These are phyloP conservation scores for Batillaria attramentaria DNA, from an alignment of 1,140 invertebrate species.

Conservation along the genomic window DNA sequence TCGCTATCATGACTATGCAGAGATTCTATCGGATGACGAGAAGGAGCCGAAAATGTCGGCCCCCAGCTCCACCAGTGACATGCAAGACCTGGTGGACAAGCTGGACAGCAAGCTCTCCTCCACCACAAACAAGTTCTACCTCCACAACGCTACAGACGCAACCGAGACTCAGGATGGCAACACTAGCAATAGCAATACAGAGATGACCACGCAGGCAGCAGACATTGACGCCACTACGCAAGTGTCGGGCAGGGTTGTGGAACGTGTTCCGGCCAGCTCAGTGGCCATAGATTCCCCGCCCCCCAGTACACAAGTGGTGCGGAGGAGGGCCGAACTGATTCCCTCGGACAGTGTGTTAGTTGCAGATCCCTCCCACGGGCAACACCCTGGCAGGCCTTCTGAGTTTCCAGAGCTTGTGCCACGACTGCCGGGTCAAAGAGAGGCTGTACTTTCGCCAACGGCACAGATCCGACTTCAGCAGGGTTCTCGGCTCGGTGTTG, in stretches of 20 bases:
- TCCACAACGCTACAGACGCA: not conserved
- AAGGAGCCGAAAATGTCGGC: conserved; percentile 28
- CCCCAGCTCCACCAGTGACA: conserved; percentile 40
- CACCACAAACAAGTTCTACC: not conserved
- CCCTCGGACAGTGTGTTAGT: conserved; percentile 8
- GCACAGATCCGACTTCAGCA: not conserved
- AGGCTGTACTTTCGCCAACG: not conserved
- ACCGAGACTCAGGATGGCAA: not conserved
- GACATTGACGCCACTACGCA: not conserved
- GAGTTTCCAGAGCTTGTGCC: conserved; percentile 14
- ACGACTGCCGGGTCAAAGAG: not conserved
- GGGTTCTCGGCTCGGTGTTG: no score
- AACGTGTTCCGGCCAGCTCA: not conserved
- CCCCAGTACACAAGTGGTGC: conserved; percentile 27
- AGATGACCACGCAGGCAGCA: not conserved
- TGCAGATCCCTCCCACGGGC: not conserved
- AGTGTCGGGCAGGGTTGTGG: not conserved
- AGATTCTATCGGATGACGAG: conserved; percentile 59
- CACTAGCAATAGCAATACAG: not conserved
- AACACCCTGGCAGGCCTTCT: not conserved
- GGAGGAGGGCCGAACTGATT: conserved; percentile 35
- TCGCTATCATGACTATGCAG: conserved; percentile 63
- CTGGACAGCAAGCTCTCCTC: conserved; percentile 28
- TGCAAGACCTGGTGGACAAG: conserved; percentile 37
- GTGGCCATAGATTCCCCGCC: not conserved